Evolutionary conservation across 1,140 invertebrate species (phyloP).

Genomic region (Drosophila azteca): DNA sequence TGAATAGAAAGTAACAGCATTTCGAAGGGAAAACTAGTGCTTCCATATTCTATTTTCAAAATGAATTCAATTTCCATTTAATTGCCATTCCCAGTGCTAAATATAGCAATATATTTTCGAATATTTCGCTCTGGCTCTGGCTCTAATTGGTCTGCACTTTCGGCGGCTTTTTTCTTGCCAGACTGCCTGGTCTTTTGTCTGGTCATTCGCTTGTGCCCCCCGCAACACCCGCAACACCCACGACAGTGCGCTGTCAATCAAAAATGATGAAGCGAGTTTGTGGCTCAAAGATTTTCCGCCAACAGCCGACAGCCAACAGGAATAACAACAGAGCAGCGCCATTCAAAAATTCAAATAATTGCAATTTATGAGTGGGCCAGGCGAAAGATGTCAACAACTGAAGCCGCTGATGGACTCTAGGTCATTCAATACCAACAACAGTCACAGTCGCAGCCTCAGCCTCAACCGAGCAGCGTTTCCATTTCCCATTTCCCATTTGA

Average conservation of each 20-base stretch:
- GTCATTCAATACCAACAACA: constrained; percentile 37
- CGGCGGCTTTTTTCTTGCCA: constrained; percentile 11
- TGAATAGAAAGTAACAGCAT: not conserved
- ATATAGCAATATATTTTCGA: too few species aligned
- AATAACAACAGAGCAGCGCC: constrained; percentile 11
- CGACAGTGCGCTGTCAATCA: constrained; percentile 62
- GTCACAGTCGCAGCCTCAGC: not conserved
- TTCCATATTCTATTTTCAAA: too few species aligned
- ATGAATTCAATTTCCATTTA: too few species aligned
- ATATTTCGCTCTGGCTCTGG: constrained; percentile 14
- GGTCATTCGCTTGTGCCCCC: constrained; percentile 15
- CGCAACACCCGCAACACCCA: too few species aligned
- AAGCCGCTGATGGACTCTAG: constrained; percentile 51
- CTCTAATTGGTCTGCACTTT: constrained; percentile 42
- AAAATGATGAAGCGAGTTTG: constrained; percentile 67
- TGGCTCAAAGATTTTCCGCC: constrained; percentile 39
- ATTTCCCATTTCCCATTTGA: too few species aligned
- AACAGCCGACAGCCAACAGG: constrained; percentile 47
- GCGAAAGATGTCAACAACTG: constrained; percentile 46
- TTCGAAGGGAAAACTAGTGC: too few species aligned
- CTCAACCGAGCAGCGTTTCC: too few species aligned
- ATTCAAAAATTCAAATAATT: constrained; percentile 20
- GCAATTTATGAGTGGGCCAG: constrained; percentile 38
- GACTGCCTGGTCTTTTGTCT: constrained; percentile 37
- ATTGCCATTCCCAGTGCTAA: too few species aligned